phyloP scores from a whole-genome alignment of 2,797 vertebrate genomes.

The Eidolon dupreanum region DNA sequence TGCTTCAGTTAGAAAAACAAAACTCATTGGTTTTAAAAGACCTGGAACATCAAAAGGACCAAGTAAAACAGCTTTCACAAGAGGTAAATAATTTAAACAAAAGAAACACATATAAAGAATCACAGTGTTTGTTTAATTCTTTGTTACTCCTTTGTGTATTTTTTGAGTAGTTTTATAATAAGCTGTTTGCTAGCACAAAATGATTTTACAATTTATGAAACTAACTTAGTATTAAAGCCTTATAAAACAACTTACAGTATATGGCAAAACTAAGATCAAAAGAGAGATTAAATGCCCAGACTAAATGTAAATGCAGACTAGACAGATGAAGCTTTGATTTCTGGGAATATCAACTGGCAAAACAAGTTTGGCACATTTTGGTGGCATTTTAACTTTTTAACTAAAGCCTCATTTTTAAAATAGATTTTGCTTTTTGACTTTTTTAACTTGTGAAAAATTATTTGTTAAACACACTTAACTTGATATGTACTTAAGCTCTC shows the following conservation, averaged over 20 bases:
- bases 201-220: conserved; percentile 69
- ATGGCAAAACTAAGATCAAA: conserved; percentile 82
- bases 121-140: conserved; percentile 64
- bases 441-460: conserved; percentile 46
- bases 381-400: conserved; percentile 70
- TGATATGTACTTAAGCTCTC: conserved; percentile 5
- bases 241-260: conserved; percentile 73
- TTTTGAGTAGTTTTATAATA: conserved; percentile 73
- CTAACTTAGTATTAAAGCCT: conserved; percentile 62
- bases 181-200: conserved; percentile 74
- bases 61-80: conserved; percentile 90
- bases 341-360: conserved; percentile 76
- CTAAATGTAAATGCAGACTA: conserved; percentile 79
- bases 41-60: conserved; percentile 90
- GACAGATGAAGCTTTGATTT: conserved; percentile 78
- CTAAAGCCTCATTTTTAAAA: conserved; percentile 53
- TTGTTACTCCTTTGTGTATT: conserved; percentile 64
- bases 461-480: conserved; percentile 18
- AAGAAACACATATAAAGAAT: conserved; percentile 62
- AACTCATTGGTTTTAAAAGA: conserved; percentile 95
- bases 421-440: conserved; percentile 60
- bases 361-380: conserved; percentile 78
- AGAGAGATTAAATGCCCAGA: conserved; percentile 77
- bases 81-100: conserved; percentile 89
- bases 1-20: conserved; percentile 96